These are phyloP conservation scores for Gambusia yucatana DNA, from an alignment of 2,797 vertebrate species.

Conservation along the genomic window DNA sequence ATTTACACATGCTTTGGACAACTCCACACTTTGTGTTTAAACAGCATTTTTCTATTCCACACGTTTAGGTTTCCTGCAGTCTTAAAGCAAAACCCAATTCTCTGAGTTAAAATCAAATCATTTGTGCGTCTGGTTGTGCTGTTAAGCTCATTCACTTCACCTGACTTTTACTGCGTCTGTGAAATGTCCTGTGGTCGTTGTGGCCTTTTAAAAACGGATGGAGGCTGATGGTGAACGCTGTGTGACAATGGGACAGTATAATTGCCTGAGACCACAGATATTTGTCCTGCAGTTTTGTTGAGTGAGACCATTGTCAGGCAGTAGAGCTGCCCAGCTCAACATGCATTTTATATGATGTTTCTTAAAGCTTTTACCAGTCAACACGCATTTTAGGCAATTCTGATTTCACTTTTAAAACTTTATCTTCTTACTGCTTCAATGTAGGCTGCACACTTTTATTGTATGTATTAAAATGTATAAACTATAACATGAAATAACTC, in stretches of 20 bases:
- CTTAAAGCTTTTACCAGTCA: neutral
- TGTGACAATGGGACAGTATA: neutral
- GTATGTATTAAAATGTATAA: neutral
- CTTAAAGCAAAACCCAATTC: neutral
- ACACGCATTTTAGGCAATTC: neutral
- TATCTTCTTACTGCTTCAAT: neutral
- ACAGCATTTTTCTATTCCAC: neutral
- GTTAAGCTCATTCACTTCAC: neutral
- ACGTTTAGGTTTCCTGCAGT: neutral
- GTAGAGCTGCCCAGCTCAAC: neutral
- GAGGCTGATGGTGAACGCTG: neutral
- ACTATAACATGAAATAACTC: neutral
- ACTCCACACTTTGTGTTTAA: neutral
- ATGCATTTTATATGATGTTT: neutral
- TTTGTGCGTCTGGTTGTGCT: neutral
- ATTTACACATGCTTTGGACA: neutral
- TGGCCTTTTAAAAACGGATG: neutral
- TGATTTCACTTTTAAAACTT: neutral
- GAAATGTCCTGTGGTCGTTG: neutral
- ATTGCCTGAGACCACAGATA: neutral
- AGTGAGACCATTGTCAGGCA: neutral
- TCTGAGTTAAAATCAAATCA: neutral
- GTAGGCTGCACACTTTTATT: no score
- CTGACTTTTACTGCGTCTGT: neutral
- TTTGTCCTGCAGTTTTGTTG: neutral